Evolutionary conservation across 1,140 invertebrate species (phyloP).

Genomic region (Diabrotica virgifera): DNA sequence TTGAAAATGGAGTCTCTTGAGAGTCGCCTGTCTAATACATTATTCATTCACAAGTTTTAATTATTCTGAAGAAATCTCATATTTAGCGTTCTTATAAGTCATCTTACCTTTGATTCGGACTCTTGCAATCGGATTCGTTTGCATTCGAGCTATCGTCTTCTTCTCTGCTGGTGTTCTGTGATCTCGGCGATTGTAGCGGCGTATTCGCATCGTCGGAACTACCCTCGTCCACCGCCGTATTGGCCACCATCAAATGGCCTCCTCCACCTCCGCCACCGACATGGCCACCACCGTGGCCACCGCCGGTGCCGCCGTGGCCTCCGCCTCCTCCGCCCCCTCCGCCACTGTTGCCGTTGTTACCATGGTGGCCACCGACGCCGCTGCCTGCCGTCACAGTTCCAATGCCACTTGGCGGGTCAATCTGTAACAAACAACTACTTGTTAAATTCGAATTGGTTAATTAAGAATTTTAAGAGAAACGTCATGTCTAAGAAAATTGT

Average conservation of each 20-base stretch:
- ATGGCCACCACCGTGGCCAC: conserved; percentile 42
- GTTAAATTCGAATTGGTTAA: too few species aligned
- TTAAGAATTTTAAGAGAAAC: too few species aligned
- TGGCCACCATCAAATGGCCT: conserved; percentile 41
- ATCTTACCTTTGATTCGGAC: conserved; percentile 59
- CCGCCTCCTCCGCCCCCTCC: conserved; percentile 36
- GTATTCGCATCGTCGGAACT: conserved; percentile 47
- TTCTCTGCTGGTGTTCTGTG: conserved; percentile 55
- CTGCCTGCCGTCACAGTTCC: conserved; percentile 40
- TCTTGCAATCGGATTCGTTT: conserved; percentile 63
- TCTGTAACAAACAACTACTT: conserved; percentile 39
- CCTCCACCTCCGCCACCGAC: conserved; percentile 45
- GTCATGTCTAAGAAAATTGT: too few species aligned
- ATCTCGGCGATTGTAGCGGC: conserved; percentile 50
- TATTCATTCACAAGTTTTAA: too few species aligned
- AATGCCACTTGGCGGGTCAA: conserved; percentile 43
- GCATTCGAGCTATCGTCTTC: conserved; percentile 63
- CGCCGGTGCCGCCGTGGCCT: conserved; percentile 41
- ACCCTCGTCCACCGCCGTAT: conserved; percentile 30
- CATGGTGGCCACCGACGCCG: conserved; percentile 41
- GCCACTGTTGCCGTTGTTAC: conserved; percentile 44
- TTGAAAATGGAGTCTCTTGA: too few species aligned
- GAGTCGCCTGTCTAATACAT: too few species aligned
- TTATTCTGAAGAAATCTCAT: too few species aligned
- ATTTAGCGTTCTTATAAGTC: neutral